phyloP scores from a whole-genome alignment of 2,113 vertebrate species.

The Lepisosteus osseus region DNA sequence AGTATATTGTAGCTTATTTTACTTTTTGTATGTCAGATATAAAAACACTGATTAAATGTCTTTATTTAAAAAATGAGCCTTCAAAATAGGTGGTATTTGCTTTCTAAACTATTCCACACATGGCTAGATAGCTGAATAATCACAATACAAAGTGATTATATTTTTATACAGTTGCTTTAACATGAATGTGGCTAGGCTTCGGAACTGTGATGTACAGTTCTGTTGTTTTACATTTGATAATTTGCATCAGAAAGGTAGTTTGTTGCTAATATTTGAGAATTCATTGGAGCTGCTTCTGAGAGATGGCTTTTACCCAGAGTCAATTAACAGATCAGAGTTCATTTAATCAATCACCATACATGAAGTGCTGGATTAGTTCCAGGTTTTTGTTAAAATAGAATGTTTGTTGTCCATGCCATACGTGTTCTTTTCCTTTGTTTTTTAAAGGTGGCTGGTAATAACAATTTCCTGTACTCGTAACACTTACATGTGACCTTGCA shows the following conservation, averaged over 20 bases:
- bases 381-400: constrained; percentile 41
- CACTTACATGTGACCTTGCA: background rate
- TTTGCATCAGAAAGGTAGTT: background rate
- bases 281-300: constrained; percentile 8
- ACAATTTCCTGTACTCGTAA: background rate
- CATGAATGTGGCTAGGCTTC: background rate
- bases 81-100: background rate
- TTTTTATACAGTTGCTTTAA: constrained; percentile 1
- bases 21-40: no score
- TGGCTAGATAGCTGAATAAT: background rate
- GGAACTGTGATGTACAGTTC: background rate
- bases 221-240: constrained; percentile 4
- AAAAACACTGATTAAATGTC: no score
- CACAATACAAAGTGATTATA: background rate
- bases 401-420: constrained; percentile 29
- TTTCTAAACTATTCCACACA: background rate
- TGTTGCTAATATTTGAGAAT: background rate
- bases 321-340: constrained; percentile 60
- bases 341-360: constrained; percentile 63
- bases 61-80: no score
- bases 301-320: constrained; percentile 53
- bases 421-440: constrained; percentile 29
- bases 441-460: constrained; percentile 34
- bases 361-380: constrained; percentile 42
- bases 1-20: no score